Percentiles rank a stretch among this genome's conserved stretches.
phyloP scores from a whole-genome alignment of 2,797 vertebrate species.

The Hozukius guyotensis region DNA sequence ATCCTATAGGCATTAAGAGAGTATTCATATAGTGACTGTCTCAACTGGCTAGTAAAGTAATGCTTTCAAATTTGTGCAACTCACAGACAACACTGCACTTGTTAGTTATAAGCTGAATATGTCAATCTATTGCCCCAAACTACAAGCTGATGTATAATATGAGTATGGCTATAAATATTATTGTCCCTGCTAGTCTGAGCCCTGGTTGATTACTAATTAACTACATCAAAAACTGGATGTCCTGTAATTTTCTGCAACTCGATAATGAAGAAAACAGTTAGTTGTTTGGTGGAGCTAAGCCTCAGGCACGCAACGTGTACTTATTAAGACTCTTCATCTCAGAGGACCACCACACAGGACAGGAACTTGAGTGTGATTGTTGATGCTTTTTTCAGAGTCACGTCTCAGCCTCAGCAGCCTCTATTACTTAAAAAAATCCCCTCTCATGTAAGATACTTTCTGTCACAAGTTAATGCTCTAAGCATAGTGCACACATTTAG shows the following conservation, averaged over 20 bases:
- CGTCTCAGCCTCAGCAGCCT: conserved; percentile 2
- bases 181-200: background rate
- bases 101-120: background rate
- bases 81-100: background rate
- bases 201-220: conserved; percentile 21
- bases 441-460: background rate
- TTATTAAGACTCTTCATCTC: conserved; percentile 25
- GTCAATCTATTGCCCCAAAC: background rate
- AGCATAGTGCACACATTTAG: background rate
- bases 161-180: background rate
- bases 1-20: background rate
- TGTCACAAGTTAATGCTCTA: background rate
- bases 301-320: background rate
- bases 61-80: background rate
- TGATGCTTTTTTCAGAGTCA: background rate
- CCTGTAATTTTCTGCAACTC: conserved; percentile 1
- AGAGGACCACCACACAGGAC: background rate
- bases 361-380: conserved; percentile 1
- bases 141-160: background rate
- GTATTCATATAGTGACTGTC: background rate
- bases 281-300: conserved; percentile 1
- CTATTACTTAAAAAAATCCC: background rate
- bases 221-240: conserved; percentile 14
- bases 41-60: background rate
- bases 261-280: conserved; percentile 4